Evolutionary conservation across 2,113 vertebrate genomes (phyloP).

Genomic region (Porphyrio hochstetteri): DNA sequence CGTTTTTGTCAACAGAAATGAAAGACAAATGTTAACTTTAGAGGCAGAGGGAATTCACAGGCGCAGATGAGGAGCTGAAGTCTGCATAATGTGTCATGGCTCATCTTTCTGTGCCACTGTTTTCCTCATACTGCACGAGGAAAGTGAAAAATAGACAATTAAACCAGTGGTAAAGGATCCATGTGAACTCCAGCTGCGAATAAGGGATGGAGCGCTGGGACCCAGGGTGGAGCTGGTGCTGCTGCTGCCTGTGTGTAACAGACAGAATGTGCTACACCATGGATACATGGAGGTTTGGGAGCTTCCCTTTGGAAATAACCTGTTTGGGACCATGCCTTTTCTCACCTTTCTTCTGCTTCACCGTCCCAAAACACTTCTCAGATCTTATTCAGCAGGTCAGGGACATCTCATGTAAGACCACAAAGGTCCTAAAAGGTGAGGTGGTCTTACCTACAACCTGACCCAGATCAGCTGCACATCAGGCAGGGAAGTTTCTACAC

Average conservation of each 20-base stretch:
- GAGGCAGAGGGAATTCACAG: not conserved
- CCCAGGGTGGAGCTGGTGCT: not conserved
- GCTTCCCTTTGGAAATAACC: not conserved
- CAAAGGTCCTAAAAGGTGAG: not conserved
- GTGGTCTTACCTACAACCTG: not conserved
- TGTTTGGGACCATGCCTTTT: not conserved
- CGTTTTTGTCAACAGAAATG: constrained; percentile 25
- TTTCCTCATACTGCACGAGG: not conserved
- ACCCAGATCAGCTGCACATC: not conserved
- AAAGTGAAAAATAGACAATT: not conserved
- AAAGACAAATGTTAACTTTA: constrained; percentile 21
- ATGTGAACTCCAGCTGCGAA: not conserved
- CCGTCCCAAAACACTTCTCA: not conserved
- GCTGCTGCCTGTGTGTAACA: not conserved
- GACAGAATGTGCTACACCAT: fast-evolving
- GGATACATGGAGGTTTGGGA: fast-evolving
- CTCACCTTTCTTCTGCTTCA: not conserved
- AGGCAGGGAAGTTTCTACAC: not conserved
- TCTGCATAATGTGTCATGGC: not conserved
- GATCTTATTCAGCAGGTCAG: not conserved
- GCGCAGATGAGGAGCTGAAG: not conserved
- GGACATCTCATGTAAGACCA: not conserved
- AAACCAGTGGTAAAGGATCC: not conserved
- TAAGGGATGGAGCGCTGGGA: not conserved
- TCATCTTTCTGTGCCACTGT: not conserved